A percentile compares a stretch with the other conserved stretches of the same genome.
Conservation (phyloP, 2,797 vertebrate genomes). For the Pantherophis alleghaniensis region DNA sequence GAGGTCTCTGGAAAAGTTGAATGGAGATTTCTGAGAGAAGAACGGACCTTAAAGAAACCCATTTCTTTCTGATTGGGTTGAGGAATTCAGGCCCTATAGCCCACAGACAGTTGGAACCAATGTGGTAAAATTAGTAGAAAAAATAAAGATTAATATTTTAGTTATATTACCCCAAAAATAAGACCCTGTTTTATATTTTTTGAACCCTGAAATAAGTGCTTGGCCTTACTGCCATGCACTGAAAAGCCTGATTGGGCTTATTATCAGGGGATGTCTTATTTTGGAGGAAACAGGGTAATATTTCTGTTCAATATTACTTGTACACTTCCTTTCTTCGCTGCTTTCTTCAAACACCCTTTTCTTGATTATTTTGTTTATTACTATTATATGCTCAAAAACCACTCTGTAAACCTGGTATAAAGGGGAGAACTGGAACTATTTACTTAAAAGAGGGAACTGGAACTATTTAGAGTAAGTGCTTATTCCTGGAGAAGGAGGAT, state of each 20-base stretch:
- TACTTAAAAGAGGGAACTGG: not conserved
- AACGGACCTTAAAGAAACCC: not conserved
- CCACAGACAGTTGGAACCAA: not conserved
- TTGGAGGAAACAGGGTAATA: too few relatives aligned
- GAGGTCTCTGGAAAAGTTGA: not conserved
- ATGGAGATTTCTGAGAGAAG: not conserved
- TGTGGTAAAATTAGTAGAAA: not conserved
- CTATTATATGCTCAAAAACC: not conserved
- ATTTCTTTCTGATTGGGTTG: not conserved
- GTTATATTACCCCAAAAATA: not conserved
- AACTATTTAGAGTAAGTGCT: not conserved
- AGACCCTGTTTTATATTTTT: too few relatives aligned
- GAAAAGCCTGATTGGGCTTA: too few relatives aligned
- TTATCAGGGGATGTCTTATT: too few relatives aligned
- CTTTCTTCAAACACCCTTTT: not conserved
- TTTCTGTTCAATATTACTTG: not conserved
- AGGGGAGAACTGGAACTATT: not conserved
- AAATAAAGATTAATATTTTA: not conserved
- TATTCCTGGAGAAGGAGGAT: not conserved
- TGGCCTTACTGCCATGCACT: too few relatives aligned
- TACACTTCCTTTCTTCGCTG: not conserved
- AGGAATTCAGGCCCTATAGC: not conserved
- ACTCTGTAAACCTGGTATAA: not conserved
- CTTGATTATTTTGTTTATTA: not conserved
- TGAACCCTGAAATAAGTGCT: too few relatives aligned